These are phyloP conservation scores for Plumapathes pennacea DNA, from an alignment of 92 coral and sea anemone species.

Conservation along the genomic window DNA sequence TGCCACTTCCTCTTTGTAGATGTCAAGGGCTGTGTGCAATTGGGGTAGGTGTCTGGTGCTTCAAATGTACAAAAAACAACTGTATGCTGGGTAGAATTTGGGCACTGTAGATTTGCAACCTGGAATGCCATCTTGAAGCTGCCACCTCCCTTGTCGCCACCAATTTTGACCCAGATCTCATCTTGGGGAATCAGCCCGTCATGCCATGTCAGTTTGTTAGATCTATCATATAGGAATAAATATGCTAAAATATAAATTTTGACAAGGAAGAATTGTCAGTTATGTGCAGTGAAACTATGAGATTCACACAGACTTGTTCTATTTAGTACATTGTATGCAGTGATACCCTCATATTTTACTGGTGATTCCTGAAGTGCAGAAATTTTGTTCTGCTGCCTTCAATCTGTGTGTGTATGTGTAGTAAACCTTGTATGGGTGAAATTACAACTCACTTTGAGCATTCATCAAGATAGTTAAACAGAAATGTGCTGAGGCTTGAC, in stretches of 20 bases:
- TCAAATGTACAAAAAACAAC: not conserved
- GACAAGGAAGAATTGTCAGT: too few relatives aligned
- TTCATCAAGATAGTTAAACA: not conserved
- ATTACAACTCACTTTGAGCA: not conserved
- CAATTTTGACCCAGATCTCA: constrained; percentile 12
- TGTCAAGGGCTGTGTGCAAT: not conserved
- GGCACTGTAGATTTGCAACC: constrained; percentile 11
- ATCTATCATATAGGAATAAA: not conserved
- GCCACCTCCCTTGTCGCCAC: constrained; percentile 24
- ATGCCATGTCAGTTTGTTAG: constrained; percentile 27
- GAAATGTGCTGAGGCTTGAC: not conserved
- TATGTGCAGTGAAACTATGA: too few relatives aligned
- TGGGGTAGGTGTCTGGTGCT: constrained; percentile 4
- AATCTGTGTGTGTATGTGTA: too few relatives aligned
- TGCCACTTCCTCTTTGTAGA: not conserved
- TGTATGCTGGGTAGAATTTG: constrained; percentile 11
- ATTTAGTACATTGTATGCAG: too few relatives aligned
- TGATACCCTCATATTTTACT: too few relatives aligned
- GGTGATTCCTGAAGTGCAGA: too few relatives aligned
- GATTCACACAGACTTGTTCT: too few relatives aligned
- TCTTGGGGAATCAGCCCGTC: constrained; percentile 12
- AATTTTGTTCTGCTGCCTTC: too few relatives aligned
- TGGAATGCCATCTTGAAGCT: constrained; percentile 20
- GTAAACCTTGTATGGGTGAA: too few relatives aligned
- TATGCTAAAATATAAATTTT: too few relatives aligned